Conservation (phyloP, 2,113 vertebrate genomes). For the Lasiurus borealis region DNA sequence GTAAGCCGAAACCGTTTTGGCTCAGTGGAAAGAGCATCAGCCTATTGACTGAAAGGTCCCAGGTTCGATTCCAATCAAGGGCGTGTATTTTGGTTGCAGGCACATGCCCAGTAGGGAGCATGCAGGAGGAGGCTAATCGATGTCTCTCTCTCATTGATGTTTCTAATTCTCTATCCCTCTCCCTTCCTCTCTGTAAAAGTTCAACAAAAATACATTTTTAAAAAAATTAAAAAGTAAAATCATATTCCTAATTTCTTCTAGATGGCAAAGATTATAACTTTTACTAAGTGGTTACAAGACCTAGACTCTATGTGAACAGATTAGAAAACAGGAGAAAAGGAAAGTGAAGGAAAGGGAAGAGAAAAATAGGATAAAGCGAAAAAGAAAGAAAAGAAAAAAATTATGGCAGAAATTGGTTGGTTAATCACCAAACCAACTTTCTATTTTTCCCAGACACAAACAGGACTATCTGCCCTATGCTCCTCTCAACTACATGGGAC, state of each 20-base stretch:
- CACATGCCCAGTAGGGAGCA: too few species aligned
- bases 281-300: neutral
- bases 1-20: too few species aligned
- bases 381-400: neutral
- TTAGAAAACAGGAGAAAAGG: neutral
- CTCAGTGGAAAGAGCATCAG: too few species aligned
- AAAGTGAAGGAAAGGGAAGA: neutral
- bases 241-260: slow-evolving; percentile 37
- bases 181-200: too few species aligned
- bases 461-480: neutral
- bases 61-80: too few species aligned
- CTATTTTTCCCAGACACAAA: neutral
- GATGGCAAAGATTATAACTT: neutral
- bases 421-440: neutral
- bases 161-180: too few species aligned
- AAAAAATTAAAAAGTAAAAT: slow-evolving; percentile 9
- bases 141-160: too few species aligned
- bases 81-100: too few species aligned
- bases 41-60: too few species aligned
- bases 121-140: too few species aligned
- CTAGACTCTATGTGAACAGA: neutral
- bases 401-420: neutral
- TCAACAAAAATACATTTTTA: too few species aligned
- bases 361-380: neutral
- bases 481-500: neutral